Evolutionary conservation across 2,113 vertebrate genomes (phyloP).

Genomic region (Picathartes gymnocephalus): DNA sequence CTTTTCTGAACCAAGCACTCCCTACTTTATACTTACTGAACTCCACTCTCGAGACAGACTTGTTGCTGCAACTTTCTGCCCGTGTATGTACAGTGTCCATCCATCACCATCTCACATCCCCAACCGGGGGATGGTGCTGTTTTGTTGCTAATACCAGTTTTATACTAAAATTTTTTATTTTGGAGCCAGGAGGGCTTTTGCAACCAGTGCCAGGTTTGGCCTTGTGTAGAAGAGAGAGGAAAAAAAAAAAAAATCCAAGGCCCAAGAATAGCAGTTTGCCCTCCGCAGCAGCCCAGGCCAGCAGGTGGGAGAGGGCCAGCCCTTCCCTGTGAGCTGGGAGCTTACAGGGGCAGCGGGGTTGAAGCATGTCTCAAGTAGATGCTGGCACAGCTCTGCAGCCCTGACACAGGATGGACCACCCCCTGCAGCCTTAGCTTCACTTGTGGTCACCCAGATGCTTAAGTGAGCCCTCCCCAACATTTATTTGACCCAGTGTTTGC

Average conservation of each 20-base stretch:
- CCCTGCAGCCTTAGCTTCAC: background rate
- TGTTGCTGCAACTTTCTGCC: background rate
- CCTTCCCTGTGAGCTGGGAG: rapidly evolving
- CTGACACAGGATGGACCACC: background rate
- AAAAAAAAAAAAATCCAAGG: background rate
- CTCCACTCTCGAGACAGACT: background rate
- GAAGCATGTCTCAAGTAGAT: rapidly evolving
- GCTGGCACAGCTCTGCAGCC: background rate
- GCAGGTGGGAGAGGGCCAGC: background rate
- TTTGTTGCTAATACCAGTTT: background rate
- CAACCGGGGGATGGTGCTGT: background rate
- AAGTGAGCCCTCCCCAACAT: background rate
- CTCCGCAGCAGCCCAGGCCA: background rate
- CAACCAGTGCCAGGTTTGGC: background rate
- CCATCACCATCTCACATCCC: background rate
- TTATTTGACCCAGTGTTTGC: background rate
- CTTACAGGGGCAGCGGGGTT: rapidly evolving
- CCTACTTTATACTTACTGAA: background rate
- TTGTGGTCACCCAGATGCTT: background rate
- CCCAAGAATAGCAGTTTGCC: background rate
- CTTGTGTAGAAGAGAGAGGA: background rate
- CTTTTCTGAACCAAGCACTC: background rate
- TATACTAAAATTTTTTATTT: background rate
- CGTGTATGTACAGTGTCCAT: background rate
- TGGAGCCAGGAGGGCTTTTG: background rate